Evolutionary conservation across 2,113 vertebrate species (phyloP), one percentile per base, ranked within the genome.

Genomic region (Bombycilla garrulus): DNA sequence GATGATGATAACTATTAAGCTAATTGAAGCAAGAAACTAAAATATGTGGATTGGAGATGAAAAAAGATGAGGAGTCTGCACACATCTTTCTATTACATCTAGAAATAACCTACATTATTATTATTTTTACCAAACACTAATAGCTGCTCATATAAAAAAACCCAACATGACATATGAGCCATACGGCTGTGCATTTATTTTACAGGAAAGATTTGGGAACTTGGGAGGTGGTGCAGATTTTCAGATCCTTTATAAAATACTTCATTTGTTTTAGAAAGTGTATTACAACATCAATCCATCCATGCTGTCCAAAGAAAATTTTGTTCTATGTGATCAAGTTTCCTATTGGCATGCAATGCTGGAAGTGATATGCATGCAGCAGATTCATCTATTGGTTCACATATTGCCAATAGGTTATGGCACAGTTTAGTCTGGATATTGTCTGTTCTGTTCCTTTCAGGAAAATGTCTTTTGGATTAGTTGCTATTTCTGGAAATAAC

Each of bases 1-100:
- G 88, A 62, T 77, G 26, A 67, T 83, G 14, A 5, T 70, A 92
- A 62, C 64, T 71, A 35, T 83, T 65, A 81, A 62, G 44, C 40
- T 72, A 85, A 86, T 54, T 70, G 76, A 82, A 92, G n/a, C n/a
- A 94, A 89, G 85, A 78, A 91, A 79, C 26, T 77, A 80, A 73
- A 83, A 67, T 67, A 60, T 10, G 11, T 51, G 45, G 40, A 61
- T 51, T n/a, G 23, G 48, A 70, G 17, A 25, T 58, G 60, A 15
- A 67, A 58, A 82, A 66, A 44, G 14, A 8, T 70, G 38, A 78
- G 53, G 29, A 83, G 14, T 18, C 36, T 51, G 35, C 36, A 54
- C 6, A 9, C 26, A 16, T 69, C 18, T 62, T 69, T 82, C 21
- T 51, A 11, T 58, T 78, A 16, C 18, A 62, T 56, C 36, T 78